These are phyloP conservation scores for Anabacerthia variegaticeps DNA, from an alignment of 2,797 vertebrate species.

Conservation along the genomic window DNA sequence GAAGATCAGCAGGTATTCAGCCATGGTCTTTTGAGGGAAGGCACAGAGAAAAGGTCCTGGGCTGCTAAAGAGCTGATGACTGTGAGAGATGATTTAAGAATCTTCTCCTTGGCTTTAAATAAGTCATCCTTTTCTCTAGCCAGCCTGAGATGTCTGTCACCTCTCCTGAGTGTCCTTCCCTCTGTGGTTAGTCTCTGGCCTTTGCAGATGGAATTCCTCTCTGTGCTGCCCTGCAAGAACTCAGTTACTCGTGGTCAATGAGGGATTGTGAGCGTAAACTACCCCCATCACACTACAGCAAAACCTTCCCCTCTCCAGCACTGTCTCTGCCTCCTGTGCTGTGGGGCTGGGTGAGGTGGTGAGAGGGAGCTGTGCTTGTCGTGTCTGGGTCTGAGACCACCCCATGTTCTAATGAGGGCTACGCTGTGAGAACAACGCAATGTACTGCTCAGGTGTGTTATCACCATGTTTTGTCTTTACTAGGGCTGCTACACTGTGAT, in stretches of 20 bases:
- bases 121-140: neutral
- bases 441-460: neutral
- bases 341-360: neutral
- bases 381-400: neutral
- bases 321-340: neutral
- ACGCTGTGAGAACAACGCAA: fast-evolving
- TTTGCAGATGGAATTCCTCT: neutral
- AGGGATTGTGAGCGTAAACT: neutral
- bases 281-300: neutral
- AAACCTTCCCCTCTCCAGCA: neutral
- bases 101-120: neutral
- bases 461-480: neutral
- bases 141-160: neutral
- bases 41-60: neutral
- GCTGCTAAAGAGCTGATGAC: neutral
- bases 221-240: neutral
- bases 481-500: constrained; percentile 93
- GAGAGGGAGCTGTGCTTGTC: fast-evolving
- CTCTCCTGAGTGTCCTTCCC: neutral
- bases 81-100: neutral
- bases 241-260: neutral
- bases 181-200: neutral
- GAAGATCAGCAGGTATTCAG: neutral
- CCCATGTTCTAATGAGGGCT: neutral
- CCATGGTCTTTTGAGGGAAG: neutral